Conservation (phyloP, 2,113 vertebrate species). For the Nibea coibor region DNA sequence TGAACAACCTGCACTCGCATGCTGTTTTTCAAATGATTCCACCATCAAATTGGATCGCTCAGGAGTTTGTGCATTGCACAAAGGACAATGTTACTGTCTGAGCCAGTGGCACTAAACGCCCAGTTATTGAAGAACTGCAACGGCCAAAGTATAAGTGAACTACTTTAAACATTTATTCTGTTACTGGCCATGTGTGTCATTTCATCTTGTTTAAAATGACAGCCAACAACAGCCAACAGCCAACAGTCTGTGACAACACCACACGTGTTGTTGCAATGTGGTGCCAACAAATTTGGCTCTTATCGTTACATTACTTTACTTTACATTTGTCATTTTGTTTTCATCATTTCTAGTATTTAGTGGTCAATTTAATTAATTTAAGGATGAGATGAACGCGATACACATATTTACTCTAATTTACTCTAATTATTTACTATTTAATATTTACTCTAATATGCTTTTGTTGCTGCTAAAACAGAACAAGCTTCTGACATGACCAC, state of each 20-base stretch:
- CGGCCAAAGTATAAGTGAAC: conserved; percentile 5
- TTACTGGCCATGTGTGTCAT: conserved; percentile 3
- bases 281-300: background rate
- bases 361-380: background rate
- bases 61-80: conserved; percentile 4
- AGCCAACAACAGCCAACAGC: too few relatives aligned
- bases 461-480: background rate
- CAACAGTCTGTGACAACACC: background rate
- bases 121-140: background rate
- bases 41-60: conserved; percentile 13
- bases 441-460: conserved; percentile 1
- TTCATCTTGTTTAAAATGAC: conserved; percentile 11
- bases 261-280: background rate
- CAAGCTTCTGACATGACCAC: background rate
- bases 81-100: background rate
- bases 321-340: background rate
- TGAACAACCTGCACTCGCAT: conserved; percentile 8
- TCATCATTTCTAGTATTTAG: background rate
- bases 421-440: too few relatives aligned
- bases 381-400: background rate
- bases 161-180: background rate
- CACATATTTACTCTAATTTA: background rate
- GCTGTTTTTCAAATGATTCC: conserved; percentile 33
- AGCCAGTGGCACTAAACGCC: background rate
- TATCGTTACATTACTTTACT: background rate